Evolutionary conservation across 2,888 invertebrate species (phyloP).

Genomic region (Pristionchus maxplancki): DNA sequence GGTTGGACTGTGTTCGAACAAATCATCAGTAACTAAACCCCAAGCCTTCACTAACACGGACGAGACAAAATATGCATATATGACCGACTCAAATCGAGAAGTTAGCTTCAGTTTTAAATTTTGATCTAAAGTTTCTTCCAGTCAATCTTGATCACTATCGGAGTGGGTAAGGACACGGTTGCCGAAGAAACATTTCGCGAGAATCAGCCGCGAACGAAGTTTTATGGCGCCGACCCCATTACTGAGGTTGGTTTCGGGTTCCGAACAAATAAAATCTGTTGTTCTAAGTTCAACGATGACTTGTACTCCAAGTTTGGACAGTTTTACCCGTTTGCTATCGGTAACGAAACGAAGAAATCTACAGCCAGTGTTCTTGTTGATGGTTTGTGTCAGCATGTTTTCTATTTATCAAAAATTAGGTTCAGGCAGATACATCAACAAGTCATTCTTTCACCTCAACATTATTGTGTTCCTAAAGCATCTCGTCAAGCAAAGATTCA

Average conservation of each 20-base stretch:
- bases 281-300: not conserved
- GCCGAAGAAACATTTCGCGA: not conserved
- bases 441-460: not conserved
- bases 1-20: not conserved
- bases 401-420: not conserved
- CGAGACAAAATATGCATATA: not conserved
- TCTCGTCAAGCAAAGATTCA: not conserved
- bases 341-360: not conserved
- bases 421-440: not conserved
- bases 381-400: not conserved
- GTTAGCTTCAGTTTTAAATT: not conserved
- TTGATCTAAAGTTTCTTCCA: not conserved
- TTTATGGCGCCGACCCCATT: not conserved
- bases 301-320: not conserved
- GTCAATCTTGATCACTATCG: not conserved
- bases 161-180: not conserved
- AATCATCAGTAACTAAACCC: not conserved
- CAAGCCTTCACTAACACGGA: not conserved
- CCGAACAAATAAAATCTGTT: not conserved
- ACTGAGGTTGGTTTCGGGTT: not conserved
- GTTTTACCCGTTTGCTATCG: not conserved
- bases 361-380: not conserved
- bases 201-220: not conserved
- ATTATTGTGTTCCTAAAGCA: not conserved
- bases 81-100: not conserved